phyloP scores from a whole-genome alignment of 53 echinoderm and acorn worm species.

The Temnopleurus reevesii region DNA sequence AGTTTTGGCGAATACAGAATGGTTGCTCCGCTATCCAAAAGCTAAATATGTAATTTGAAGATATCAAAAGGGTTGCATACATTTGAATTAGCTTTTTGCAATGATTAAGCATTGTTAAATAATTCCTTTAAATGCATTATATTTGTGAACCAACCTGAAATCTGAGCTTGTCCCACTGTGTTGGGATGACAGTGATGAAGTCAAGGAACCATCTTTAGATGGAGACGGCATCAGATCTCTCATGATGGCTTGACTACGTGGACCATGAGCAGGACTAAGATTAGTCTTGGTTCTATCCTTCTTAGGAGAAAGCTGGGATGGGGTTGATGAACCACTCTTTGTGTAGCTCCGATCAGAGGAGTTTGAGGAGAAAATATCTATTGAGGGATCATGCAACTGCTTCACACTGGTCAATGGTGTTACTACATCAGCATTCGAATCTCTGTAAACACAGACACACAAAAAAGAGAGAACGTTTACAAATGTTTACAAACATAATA shows the following conservation, averaged over 20 bases:
- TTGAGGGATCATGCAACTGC: background rate
- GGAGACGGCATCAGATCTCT: background rate
- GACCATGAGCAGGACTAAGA: constrained; percentile 14
- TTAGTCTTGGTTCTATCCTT: constrained; percentile 29
- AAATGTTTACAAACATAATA: too few relatives aligned
- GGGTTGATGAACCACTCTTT: constrained; percentile 6
- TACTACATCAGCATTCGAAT: background rate
- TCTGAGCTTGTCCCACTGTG: constrained; percentile 42
- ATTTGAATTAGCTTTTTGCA: too few relatives aligned
- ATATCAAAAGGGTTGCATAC: too few relatives aligned
- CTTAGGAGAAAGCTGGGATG: constrained; percentile 30
- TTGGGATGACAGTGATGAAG: constrained; percentile 43
- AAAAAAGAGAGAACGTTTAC: background rate
- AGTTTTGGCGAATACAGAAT: too few relatives aligned
- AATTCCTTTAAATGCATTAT: too few relatives aligned
- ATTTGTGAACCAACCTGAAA: background rate
- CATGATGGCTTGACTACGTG: background rate
- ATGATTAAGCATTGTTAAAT: too few relatives aligned
- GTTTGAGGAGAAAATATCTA: constrained; percentile 11
- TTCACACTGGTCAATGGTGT: background rate
- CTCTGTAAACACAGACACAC: background rate
- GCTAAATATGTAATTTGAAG: too few relatives aligned
- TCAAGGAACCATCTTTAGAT: constrained; percentile 29
- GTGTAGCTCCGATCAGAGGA: background rate
- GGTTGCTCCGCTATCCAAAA: too few relatives aligned